phyloP scores from a whole-genome alignment of 2,888 invertebrate genomes.

The Gnatocerus cornutus region DNA sequence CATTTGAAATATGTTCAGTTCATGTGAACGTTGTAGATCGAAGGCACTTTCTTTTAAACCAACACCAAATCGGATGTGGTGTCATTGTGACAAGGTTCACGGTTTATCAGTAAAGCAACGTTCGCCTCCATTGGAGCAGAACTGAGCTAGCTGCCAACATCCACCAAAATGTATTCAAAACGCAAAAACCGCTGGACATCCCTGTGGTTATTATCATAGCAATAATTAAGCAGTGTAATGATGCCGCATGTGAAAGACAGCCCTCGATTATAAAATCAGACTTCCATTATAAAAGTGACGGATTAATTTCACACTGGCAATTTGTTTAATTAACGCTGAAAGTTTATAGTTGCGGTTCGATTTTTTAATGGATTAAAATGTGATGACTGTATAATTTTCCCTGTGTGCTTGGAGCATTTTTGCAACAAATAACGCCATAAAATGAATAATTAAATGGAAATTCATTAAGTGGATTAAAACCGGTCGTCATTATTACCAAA shows the following conservation, averaged over 20 bases:
- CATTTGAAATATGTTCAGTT: neutral
- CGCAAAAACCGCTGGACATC: slow-evolving; percentile 28
- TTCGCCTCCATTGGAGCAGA: slow-evolving; percentile 52
- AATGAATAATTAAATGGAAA: slow-evolving; percentile 35
- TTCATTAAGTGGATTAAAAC: slow-evolving; percentile 33
- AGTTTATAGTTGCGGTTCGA: slow-evolving; percentile 37
- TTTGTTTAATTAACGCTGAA: slow-evolving; percentile 55
- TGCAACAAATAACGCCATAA: slow-evolving; percentile 5
- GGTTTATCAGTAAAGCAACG: slow-evolving; percentile 52
- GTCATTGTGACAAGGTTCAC: slow-evolving; percentile 53
- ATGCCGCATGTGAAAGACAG: slow-evolving; percentile 21
- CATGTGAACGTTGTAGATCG: slow-evolving; percentile 3
- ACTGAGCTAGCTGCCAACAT: slow-evolving; percentile 37
- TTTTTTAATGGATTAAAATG: slow-evolving; percentile 43
- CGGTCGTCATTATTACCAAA: neutral
- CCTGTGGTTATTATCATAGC: slow-evolving; percentile 22
- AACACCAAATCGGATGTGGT: slow-evolving; percentile 53
- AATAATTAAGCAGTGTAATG: slow-evolving; percentile 37
- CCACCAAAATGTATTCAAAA: slow-evolving; percentile 36
- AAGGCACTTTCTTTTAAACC: slow-evolving; percentile 48
- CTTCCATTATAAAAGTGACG: slow-evolving; percentile 53
- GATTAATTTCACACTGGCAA: slow-evolving; percentile 57
- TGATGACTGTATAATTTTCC: slow-evolving; percentile 30
- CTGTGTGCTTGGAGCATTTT: slow-evolving; percentile 17
- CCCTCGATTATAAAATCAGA: slow-evolving; percentile 39